A percentile compares a stretch with the other conserved stretches of the same genome.
Evolutionary conservation across 2,113 vertebrate genomes (phyloP).

Genomic region (Sterna hirundo): DNA sequence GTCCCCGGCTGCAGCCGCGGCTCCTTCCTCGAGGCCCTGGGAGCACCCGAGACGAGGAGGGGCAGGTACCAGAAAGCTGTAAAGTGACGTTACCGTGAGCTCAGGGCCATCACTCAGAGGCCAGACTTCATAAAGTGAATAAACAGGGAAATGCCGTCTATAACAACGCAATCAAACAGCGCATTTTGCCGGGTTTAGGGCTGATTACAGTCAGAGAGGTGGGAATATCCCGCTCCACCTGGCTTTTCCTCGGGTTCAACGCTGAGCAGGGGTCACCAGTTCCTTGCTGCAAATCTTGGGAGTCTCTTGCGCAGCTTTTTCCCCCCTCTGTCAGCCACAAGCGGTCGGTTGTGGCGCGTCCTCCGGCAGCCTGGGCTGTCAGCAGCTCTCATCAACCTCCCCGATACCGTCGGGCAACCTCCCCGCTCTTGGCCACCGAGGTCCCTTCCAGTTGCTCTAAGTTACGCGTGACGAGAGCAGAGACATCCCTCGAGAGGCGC

Average conservation of each 20-base stretch:
- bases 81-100: accelerated
- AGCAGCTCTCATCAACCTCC: not conserved
- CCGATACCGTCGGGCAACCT: not conserved
- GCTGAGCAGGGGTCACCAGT: not conserved
- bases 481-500: not conserved
- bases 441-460: not conserved
- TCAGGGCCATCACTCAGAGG: not conserved
- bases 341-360: accelerated
- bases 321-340: not conserved
- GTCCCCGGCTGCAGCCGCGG: accelerated
- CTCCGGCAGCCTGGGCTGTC: not conserved
- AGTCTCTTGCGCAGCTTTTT: not conserved
- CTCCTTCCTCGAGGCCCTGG: not conserved
- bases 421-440: not conserved
- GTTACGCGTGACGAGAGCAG: accelerated
- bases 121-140: not conserved
- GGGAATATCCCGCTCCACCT: accelerated
- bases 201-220: not conserved
- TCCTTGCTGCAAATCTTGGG: not conserved
- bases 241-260: not conserved
- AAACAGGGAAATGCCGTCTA: not conserved
- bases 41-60: not conserved
- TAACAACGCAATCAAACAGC: accelerated
- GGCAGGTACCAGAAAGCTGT: not conserved
- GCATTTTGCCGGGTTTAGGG: not conserved